These are phyloP conservation scores for Embiotoca jacksoni DNA, from an alignment of 2,113 vertebrate species.

Conservation along the genomic window DNA sequence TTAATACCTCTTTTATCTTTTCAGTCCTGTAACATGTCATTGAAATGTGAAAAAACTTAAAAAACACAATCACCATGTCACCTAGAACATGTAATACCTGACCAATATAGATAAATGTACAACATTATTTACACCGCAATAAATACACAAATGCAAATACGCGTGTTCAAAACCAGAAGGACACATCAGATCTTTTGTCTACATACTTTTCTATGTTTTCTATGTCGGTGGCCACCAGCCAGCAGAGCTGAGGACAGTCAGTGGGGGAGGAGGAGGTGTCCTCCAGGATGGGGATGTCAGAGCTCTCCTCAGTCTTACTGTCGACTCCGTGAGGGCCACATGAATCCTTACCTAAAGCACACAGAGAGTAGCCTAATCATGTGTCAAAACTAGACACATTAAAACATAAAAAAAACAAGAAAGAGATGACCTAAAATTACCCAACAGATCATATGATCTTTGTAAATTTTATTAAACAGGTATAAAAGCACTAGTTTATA, in stretches of 20 bases:
- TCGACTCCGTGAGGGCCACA: constrained; percentile 84
- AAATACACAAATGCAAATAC: not conserved
- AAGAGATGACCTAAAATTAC: not conserved
- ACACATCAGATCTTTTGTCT: not conserved
- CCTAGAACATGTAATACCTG: too few species aligned
- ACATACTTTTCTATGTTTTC: constrained; percentile 94
- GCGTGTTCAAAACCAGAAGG: not conserved
- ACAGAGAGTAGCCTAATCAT: constrained; percentile 30
- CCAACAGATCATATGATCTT: not conserved
- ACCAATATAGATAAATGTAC: too few species aligned
- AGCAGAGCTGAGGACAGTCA: constrained; percentile 90
- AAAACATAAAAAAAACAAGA: not conserved
- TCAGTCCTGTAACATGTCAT: too few species aligned
- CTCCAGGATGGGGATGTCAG: constrained; percentile 92
- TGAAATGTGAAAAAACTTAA: too few species aligned
- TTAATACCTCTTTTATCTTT: too few species aligned
- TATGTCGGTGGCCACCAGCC: constrained; percentile 94
- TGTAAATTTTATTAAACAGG: not conserved
- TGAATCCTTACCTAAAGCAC: constrained; percentile 88
- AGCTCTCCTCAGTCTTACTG: constrained; percentile 89
- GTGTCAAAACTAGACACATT: not conserved
- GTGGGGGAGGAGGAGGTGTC: constrained; percentile 89
- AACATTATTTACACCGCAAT: not conserved
- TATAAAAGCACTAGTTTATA: not conserved
- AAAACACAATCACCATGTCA: too few species aligned